Evolutionary conservation across 2,113 vertebrate species (phyloP).

Genomic region (Prochilodus magdalenae): DNA sequence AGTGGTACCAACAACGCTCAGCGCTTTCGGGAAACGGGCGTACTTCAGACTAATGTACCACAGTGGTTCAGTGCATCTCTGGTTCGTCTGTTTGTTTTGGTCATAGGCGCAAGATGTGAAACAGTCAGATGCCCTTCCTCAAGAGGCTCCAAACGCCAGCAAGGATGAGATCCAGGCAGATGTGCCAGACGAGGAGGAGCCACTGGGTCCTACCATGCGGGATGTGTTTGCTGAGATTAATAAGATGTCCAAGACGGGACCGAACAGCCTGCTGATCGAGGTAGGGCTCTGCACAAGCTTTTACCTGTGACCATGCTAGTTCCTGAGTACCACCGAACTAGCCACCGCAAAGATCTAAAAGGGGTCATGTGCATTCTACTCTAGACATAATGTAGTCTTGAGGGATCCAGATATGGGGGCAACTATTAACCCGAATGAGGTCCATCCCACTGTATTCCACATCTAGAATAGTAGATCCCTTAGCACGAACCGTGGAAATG

Average conservation of each 20-base stretch:
- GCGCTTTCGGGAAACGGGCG: no score
- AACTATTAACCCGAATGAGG: no score
- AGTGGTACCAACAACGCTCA: no score
- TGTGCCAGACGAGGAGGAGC: constrained; percentile 19
- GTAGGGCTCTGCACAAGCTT: constrained; percentile 52
- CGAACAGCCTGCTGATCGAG: constrained; percentile 60
- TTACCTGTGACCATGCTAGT: no score
- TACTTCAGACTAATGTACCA: no score
- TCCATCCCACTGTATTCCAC: no score
- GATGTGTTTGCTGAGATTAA: constrained; percentile 64
- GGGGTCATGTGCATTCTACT: no score
- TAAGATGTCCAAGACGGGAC: constrained; percentile 48
- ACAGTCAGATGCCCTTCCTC: not conserved
- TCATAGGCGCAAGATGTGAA: constrained; percentile 21
- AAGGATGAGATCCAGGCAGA: constrained; percentile 16
- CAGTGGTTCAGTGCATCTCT: no score
- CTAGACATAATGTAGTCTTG: no score
- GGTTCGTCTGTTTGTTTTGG: not conserved
- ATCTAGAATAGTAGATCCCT: no score
- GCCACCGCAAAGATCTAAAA: not conserved
- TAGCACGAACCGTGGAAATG: no score
- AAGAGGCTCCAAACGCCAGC: not conserved
- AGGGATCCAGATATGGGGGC: no score
- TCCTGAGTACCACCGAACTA: not conserved
- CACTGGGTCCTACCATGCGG: constrained; percentile 51